phyloP scores from a whole-genome alignment of 2,113 vertebrate species.

The Entomyzon cyanotis region DNA sequence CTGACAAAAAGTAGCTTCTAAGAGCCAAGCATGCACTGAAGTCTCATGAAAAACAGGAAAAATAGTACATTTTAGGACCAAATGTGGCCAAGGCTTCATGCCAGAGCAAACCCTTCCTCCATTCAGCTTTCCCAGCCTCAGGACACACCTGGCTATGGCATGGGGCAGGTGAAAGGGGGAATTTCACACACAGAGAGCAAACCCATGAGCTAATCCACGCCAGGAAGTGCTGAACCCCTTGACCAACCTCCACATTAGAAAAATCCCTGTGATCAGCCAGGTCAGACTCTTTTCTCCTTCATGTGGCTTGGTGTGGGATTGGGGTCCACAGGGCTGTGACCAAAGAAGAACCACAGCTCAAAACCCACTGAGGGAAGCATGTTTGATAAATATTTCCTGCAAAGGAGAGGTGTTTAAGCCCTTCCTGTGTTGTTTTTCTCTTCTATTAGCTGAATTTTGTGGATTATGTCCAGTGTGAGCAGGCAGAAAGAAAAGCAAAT shows the following conservation, averaged over 20 bases:
- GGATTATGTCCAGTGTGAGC: not conserved
- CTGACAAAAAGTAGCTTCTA: not conserved
- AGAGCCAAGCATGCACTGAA: not conserved
- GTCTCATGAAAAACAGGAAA: not conserved
- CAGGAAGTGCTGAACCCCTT: not conserved
- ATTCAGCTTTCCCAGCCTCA: not conserved
- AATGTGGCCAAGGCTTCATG: not conserved
- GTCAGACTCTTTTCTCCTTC: not conserved
- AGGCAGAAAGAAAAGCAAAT: not conserved
- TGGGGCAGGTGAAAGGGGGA: not conserved
- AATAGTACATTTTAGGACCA: not conserved
- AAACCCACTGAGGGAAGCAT: not conserved
- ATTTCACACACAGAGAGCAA: not conserved
- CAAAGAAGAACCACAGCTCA: not conserved
- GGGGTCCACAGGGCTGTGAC: not conserved
- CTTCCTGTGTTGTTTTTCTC: not conserved
- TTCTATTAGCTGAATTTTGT: not conserved
- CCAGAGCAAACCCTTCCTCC: not conserved
- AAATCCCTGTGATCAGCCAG: not conserved
- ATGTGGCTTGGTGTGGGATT: not conserved
- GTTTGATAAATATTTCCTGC: not conserved
- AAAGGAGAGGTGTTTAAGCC: not conserved
- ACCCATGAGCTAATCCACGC: not conserved
- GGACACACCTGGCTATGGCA: not conserved
- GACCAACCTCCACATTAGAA: not conserved